Percentiles rank a stretch among this genome's conserved stretches.
Evolutionary conservation across 2,797 vertebrate genomes (phyloP).

Genomic region (Brotula barbata): DNA sequence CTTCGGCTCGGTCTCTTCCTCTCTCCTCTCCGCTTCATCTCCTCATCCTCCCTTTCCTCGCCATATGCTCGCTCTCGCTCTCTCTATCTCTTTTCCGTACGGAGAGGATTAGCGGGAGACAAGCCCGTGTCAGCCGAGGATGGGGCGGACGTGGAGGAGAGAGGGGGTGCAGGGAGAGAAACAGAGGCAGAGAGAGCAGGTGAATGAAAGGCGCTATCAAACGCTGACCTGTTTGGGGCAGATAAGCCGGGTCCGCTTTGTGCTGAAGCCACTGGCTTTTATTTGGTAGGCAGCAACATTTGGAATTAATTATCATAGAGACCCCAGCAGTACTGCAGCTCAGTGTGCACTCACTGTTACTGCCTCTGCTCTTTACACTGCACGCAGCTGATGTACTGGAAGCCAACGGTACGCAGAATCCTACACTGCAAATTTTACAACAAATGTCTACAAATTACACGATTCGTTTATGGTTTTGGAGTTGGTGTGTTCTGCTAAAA

Average conservation of each 20-base stretch:
- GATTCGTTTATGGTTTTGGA: no score
- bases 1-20: slow-evolving; percentile 63
- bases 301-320: slow-evolving; percentile 81
- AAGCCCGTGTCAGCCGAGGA: slow-evolving; percentile 76
- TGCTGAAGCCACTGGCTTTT: slow-evolving; percentile 78
- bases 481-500: no score
- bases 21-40: slow-evolving; percentile 41
- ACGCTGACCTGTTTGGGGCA: slow-evolving; percentile 83
- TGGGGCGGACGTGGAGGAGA: slow-evolving; percentile 59
- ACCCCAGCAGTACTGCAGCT: slow-evolving; percentile 67
- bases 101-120: slow-evolving; percentile 77
- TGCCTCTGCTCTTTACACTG: slow-evolving; percentile 66
- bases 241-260: slow-evolving; percentile 78
- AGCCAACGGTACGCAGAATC: slow-evolving; percentile 52
- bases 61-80: slow-evolving; percentile 10
- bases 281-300: slow-evolving; percentile 77
- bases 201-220: slow-evolving; percentile 78
- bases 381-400: slow-evolving; percentile 44
- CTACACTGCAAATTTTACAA: no score
- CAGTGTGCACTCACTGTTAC: slow-evolving; percentile 67
- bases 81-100: slow-evolving; percentile 68
- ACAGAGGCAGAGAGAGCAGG: slow-evolving; percentile 52
- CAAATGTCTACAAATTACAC: no score
- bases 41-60: slow-evolving; percentile 16
- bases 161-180: slow-evolving; percentile 56